Conservation (phyloP, 92 coral and sea anemone species). For the Umimayanthus chanpuru region DNA sequence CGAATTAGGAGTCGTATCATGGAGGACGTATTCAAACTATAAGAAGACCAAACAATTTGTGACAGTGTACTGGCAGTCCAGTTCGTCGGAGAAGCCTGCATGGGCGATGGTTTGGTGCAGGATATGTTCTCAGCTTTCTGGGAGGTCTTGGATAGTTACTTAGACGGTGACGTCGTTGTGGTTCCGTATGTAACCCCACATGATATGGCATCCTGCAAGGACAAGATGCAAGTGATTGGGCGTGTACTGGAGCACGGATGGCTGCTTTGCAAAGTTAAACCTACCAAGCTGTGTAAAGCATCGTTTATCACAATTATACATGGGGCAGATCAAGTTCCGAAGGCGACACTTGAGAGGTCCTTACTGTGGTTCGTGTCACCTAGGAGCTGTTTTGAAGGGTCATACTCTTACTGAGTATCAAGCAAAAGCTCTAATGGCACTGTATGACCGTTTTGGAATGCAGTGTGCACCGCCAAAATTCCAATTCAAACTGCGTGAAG, state of each 20-base stretch:
- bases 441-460: conserved; percentile 53
- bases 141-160: too few relatives aligned
- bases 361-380: conserved; percentile 58
- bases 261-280: conserved; percentile 43
- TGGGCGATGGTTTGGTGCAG: too few relatives aligned
- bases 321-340: conserved; percentile 53
- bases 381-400: conserved; percentile 45
- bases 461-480: conserved; percentile 39
- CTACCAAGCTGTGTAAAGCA: conserved; percentile 62
- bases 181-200: too few relatives aligned
- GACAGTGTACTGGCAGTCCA: too few relatives aligned
- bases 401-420: conserved; percentile 21
- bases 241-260: conserved; percentile 55
- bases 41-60: too few relatives aligned
- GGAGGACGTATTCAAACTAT: too few relatives aligned
- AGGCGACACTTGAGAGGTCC: conserved; percentile 46
- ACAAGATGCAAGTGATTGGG: conserved; percentile 31
- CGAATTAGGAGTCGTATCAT: too few relatives aligned
- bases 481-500: conserved; percentile 35
- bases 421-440: conserved; percentile 1
- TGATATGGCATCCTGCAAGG: not conserved
- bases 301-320: conserved; percentile 50
- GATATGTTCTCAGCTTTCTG: too few relatives aligned
- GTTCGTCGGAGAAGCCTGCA: too few relatives aligned
- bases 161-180: too few relatives aligned